Evolutionary conservation across 2,888 invertebrate genomes (phyloP), one percentile per base, ranked within the genome.

Genomic region (Azorinus chamasolen): DNA sequence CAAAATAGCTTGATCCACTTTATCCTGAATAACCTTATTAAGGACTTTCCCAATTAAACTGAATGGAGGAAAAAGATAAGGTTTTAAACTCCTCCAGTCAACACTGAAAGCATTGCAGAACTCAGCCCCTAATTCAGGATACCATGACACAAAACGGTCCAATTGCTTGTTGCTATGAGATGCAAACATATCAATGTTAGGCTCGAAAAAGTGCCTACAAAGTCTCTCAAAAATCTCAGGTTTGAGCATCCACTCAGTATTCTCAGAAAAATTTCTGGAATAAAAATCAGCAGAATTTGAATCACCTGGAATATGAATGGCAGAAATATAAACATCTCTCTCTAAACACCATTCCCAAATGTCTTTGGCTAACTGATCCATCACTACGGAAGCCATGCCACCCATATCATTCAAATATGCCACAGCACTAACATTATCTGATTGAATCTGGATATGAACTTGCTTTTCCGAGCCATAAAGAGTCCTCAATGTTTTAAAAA

Each of bases 181-280:
- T 18, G 27, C 22, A 27, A 32, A 39, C 5, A 14, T 12, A 57
- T 57, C 43, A 58, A 24, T 75, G 57, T 24, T n/a, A n/a, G 79
- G 64, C 12, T 43, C 6, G 63, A 74, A 72, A 41, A 46, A 69
- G 10, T 72, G 58, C 5, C 14, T 27, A 43, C 68, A 68, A 14
- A 68, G 18, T 24, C 54, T 69, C 5, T 43, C 24, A 46, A 73
- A 66, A 45, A 73, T 71, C n/a, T 53, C n/a, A 18, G n/a, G 24
- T 45, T 73, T 69, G 12, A 77, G 32, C 65, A 65, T 69, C 80
- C 76, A 77, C 22, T 66, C 76, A 22, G 61, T 76, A 16, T 71
- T 48, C 24, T 80, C 80, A n/a, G 66, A 63, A 50, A 76, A 72
- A 45, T 76, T 57, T 57, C 73, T 63, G 2, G 76, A 76, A 14